phyloP scores from a whole-genome alignment of 1,140 invertebrate genomes.

The Drosophila rufa region DNA sequence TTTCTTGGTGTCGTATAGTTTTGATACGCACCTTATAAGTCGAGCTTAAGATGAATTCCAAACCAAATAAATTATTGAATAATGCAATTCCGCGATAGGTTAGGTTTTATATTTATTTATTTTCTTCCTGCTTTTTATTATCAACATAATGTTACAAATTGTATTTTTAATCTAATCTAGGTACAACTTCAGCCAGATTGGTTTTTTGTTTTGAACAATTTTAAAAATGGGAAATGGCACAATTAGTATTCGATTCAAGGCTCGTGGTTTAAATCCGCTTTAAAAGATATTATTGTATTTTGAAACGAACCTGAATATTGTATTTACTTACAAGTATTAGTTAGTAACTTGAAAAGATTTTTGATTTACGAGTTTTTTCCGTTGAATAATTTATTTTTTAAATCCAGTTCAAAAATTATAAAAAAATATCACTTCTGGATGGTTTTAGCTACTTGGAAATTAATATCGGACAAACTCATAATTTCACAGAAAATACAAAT shows the following conservation, averaged over 20 bases:
- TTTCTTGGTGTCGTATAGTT: too few species aligned
- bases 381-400: conserved; percentile 17
- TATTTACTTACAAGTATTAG: conserved; percentile 31
- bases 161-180: conserved; percentile 50
- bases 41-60: neutral
- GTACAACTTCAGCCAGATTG: conserved; percentile 54
- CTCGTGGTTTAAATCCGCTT: conserved; percentile 39
- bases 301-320: conserved; percentile 27
- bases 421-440: conserved; percentile 51
- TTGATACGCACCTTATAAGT: too few species aligned
- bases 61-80: neutral
- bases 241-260: conserved; percentile 53
- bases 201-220: conserved; percentile 50
- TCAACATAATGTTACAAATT: conserved; percentile 48
- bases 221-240: conserved; percentile 49
- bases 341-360: conserved; percentile 36
- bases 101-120: conserved; percentile 30
- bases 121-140: conserved; percentile 48
- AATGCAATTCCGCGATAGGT: neutral
- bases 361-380: conserved; percentile 30
- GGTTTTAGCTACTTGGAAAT: conserved; percentile 15
- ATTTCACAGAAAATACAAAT: conserved; percentile 6
- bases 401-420: conserved; percentile 46
- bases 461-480: conserved; percentile 29
- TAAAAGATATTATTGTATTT: conserved; percentile 32